Percentiles rank a stretch among this genome's conserved stretches.
Conservation (phyloP, 2,797 vertebrate genomes). For the Channallabes apus region DNA sequence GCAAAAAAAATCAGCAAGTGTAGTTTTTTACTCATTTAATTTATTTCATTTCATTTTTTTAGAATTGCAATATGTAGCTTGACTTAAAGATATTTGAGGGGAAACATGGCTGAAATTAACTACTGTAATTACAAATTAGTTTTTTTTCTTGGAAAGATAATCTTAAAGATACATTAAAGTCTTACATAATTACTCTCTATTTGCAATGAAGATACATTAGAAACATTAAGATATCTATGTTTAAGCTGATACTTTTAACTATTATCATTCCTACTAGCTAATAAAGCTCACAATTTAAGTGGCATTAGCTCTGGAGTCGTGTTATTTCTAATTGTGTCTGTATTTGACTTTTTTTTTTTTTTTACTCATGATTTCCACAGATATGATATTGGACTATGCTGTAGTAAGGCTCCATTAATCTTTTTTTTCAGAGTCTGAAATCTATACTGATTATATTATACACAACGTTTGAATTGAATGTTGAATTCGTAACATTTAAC, state of each 20-base stretch:
- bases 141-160: not conserved
- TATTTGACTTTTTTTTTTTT: not conserved
- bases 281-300: not conserved
- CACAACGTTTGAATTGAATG: not conserved
- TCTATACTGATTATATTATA: no score
- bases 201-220: not conserved
- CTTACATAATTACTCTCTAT: not conserved
- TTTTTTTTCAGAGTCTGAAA: not conserved
- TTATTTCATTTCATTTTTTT: not conserved
- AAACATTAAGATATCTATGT: not conserved
- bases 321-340: not conserved
- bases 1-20: not conserved
- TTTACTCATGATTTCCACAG: not conserved
- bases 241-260: not conserved
- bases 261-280: not conserved
- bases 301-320: not conserved
- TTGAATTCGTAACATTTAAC: not conserved
- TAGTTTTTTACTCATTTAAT: not conserved
- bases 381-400: not conserved
- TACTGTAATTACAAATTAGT: not conserved
- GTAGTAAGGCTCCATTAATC: no score
- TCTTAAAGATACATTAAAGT: not conserved
- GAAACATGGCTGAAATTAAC: not conserved
- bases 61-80: not conserved
- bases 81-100: not conserved